These are phyloP conservation scores for Micropoecilia bifurca DNA, from an alignment of 2,797 vertebrate genomes.

Conservation along the genomic window DNA sequence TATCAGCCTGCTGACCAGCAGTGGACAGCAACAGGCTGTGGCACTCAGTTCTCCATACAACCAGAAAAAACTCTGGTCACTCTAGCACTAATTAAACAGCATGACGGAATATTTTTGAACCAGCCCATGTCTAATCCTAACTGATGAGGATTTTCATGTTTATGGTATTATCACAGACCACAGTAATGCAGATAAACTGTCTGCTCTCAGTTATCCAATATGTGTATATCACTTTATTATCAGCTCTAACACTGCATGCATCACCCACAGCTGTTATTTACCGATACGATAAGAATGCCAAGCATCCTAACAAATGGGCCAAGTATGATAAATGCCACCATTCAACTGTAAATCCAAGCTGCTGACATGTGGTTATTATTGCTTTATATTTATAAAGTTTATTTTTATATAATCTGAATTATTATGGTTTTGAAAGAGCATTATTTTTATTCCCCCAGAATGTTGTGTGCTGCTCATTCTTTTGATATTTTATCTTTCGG, in stretches of 20 bases:
- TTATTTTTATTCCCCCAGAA: constrained; percentile 41
- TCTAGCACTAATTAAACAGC: not conserved
- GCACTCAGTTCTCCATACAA: not conserved
- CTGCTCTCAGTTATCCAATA: constrained; percentile 49
- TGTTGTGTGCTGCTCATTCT: constrained; percentile 43
- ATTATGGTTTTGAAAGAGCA: constrained; percentile 43
- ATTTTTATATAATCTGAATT: constrained; percentile 82
- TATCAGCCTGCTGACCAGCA: not conserved
- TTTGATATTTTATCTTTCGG: constrained; percentile 29
- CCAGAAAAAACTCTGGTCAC: not conserved
- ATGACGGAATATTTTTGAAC: not conserved
- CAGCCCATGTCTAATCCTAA: not conserved
- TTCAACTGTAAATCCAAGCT: constrained; percentile 78
- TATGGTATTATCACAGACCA: constrained; percentile 27
- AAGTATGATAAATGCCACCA: constrained; percentile 71
- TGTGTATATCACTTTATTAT: constrained; percentile 57
- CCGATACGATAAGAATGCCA: constrained; percentile 70
- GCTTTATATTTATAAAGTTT: constrained; percentile 76
- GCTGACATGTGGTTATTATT: constrained; percentile 76
- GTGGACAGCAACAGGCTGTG: not conserved
- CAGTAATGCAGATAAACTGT: constrained; percentile 35
- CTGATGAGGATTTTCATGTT: constrained; percentile 15
- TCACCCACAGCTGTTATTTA: constrained; percentile 54
- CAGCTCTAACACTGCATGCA: constrained; percentile 67
- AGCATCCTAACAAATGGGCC: constrained; percentile 73